These are phyloP conservation scores for Aradus depressus DNA, from an alignment of 2,888 invertebrate species.

Conservation along the genomic window DNA sequence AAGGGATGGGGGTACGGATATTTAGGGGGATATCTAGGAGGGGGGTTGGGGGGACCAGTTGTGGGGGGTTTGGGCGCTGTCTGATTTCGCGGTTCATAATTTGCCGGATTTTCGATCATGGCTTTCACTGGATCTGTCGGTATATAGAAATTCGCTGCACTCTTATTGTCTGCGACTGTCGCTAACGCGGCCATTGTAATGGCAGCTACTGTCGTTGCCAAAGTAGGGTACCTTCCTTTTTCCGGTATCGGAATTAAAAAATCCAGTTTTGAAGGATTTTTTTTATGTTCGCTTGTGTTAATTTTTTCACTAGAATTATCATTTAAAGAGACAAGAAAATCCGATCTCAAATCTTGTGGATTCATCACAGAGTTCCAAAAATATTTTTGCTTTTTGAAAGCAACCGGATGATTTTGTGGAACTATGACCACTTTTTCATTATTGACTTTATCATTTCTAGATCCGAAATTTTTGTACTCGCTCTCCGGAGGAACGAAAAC, in stretches of 20 bases:
- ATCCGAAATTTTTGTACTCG: conserved; percentile 12
- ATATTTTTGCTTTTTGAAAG: background rate
- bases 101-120: no score
- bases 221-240: background rate
- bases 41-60: no score
- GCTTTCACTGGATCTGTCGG: no score
- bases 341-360: conserved; percentile 6
- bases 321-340: background rate
- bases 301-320: background rate
- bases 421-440: background rate
- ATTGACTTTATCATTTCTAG: background rate
- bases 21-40: no score
- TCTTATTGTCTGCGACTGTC: no score
- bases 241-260: conserved; percentile 12
- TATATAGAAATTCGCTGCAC: no score
- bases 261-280: background rate
- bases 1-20: no score
- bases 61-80: no score
- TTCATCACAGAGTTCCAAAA: background rate
- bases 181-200: no score
- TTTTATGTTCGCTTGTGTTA: background rate
- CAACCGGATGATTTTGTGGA: background rate
- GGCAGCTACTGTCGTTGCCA: no score
- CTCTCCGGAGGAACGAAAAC: conserved; percentile 13
- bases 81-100: no score